A percentile compares a stretch with the other conserved stretches of the same genome.
These are phyloP conservation scores for Lophochroa leadbeateri DNA, from an alignment of 2,113 vertebrate genomes.

Conservation along the genomic window DNA sequence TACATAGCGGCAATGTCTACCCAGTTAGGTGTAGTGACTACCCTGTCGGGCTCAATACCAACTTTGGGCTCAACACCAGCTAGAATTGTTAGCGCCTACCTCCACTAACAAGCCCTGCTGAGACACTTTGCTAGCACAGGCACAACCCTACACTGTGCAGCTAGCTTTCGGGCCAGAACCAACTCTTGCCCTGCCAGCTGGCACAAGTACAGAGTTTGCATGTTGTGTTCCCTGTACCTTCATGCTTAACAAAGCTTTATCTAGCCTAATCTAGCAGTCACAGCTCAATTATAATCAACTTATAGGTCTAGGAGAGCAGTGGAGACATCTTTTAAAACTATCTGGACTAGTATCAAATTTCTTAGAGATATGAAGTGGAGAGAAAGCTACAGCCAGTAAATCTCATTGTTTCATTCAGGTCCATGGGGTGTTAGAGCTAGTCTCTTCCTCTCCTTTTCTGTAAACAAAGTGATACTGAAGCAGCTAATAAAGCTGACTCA, in stretches of 20 bases:
- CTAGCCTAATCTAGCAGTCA: background rate
- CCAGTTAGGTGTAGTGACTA: background rate
- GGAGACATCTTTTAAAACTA: background rate
- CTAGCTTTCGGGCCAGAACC: background rate
- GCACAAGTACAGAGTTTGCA: background rate
- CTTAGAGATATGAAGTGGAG: background rate
- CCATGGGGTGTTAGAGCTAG: background rate
- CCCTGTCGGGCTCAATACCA: background rate
- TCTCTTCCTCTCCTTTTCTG: background rate
- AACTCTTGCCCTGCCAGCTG: background rate
- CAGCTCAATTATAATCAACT: background rate
- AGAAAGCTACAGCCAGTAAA: background rate
- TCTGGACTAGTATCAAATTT: background rate
- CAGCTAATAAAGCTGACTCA: background rate
- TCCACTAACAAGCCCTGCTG: background rate
- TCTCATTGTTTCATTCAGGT: background rate
- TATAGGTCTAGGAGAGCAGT: background rate
- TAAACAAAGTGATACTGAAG: background rate
- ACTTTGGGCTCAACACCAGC: background rate
- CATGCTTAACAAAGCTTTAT: background rate
- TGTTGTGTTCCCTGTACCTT: background rate
- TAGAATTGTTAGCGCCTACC: background rate
- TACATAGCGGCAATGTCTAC: rapidly evolving
- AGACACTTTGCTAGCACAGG: background rate
- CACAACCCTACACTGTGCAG: background rate